Conservation (phyloP, 2,888 invertebrate genomes). For the Lepidochrysops patricia region DNA sequence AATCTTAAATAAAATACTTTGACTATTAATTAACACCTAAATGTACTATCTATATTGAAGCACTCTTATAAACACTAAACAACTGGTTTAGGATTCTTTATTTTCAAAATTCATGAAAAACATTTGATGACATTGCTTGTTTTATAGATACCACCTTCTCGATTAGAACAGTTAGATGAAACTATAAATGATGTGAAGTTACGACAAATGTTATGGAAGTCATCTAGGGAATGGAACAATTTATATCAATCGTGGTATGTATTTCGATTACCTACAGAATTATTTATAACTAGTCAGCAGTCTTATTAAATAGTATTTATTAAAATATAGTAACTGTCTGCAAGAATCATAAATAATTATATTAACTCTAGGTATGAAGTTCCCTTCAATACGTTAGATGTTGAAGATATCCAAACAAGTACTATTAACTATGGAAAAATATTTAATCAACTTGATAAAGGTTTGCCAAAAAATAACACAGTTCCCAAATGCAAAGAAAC, state of each 20-base stretch:
- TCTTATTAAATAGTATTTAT: too few relatives aligned
- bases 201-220: conserved; percentile 86
- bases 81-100: too few relatives aligned
- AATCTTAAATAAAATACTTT: too few relatives aligned
- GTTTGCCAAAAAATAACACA: conserved; percentile 85
- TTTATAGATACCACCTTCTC: conserved; percentile 83
- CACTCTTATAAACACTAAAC: too few relatives aligned
- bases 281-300: too few relatives aligned
- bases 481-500: conserved; percentile 84
- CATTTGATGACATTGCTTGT: too few relatives aligned
- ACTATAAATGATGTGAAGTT: conserved; percentile 86
- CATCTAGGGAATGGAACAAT: conserved; percentile 83
- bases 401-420: conserved; percentile 82
- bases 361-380: conserved; percentile 45
- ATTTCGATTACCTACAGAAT: too few relatives aligned
- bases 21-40: too few relatives aligned
- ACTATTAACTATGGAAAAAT: conserved; percentile 80
- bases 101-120: too few relatives aligned
- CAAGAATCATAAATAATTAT: neutral
- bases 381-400: conserved; percentile 78
- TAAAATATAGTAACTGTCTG: too few relatives aligned
- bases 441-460: conserved; percentile 85
- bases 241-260: conserved; percentile 77
- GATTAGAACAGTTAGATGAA: conserved; percentile 87
- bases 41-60: too few relatives aligned